A percentile compares a stretch with the other conserved stretches of the same genome.
Evolutionary conservation across 2,797 vertebrate species (phyloP).

Genomic region (Nyctibius grandis): DNA sequence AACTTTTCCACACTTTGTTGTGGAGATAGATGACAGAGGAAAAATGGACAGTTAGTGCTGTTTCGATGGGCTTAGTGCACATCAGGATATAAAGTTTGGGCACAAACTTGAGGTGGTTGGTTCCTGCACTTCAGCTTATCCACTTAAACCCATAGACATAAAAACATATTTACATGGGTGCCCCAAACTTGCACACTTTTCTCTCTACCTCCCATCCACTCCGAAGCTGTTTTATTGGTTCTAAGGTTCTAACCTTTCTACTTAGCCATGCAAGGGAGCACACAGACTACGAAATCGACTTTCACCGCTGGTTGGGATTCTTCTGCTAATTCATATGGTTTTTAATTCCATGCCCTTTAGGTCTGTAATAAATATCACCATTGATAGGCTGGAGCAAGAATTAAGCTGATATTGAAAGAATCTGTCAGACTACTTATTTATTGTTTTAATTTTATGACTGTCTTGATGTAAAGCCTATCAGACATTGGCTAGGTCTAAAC

Average conservation of each 20-base stretch:
- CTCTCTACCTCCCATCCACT: not conserved
- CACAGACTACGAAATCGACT: not conserved
- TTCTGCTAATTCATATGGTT: not conserved
- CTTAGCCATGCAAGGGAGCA: not conserved
- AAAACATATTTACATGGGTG: not conserved
- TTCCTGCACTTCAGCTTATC: not conserved
- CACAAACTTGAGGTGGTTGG: not conserved
- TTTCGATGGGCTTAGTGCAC: not conserved
- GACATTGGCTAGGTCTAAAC: not conserved
- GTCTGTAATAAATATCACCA: constrained; percentile 25
- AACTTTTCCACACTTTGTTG: not conserved
- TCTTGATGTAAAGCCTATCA: constrained; percentile 7
- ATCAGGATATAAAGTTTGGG: not conserved
- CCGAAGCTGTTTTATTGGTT: not conserved
- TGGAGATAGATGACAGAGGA: not conserved
- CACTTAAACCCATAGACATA: not conserved
- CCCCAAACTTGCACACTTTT: not conserved
- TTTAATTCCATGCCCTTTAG: constrained; percentile 36
- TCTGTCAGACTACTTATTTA: constrained; percentile 26
- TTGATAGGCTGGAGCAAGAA: not conserved
- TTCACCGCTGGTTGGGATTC: not conserved
- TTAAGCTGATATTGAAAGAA: constrained; percentile 46
- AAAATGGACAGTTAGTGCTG: not conserved
- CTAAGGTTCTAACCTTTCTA: not conserved
- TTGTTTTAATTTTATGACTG: constrained; percentile 48